Percentiles rank a stretch among this genome's conserved stretches.
Conservation (phyloP, 2,113 vertebrate species). For the Glaucomys volans region DNA sequence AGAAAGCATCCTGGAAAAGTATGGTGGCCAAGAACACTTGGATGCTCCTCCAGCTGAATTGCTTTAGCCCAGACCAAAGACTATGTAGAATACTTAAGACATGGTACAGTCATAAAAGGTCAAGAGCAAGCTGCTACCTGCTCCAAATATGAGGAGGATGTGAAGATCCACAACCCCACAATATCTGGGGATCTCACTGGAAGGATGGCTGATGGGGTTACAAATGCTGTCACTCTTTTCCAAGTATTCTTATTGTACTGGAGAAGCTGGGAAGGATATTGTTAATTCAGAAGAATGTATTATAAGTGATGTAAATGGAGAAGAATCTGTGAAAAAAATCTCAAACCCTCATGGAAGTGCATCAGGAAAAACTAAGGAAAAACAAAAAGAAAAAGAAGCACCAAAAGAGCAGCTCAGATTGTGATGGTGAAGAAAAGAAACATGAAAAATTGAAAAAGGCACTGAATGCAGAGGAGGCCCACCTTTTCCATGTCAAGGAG, state of each 20-base stretch:
- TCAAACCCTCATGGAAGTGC: slow-evolving; percentile 95
- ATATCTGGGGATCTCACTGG: slow-evolving; percentile 98
- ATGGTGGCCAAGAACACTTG: slow-evolving; percentile 96
- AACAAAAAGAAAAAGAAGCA: slow-evolving; percentile 94
- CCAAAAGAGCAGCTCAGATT: slow-evolving; percentile 92
- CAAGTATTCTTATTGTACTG: slow-evolving; percentile 98
- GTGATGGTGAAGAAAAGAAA: slow-evolving; percentile 95
- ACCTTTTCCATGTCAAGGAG: slow-evolving; percentile 93
- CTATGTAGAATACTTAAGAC: slow-evolving; percentile 97
- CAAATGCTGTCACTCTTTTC: slow-evolving; percentile 97
- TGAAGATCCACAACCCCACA: slow-evolving; percentile 96
- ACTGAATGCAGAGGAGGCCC: slow-evolving; percentile 95
- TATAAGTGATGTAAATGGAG: slow-evolving; percentile 87
- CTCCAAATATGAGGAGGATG: slow-evolving; percentile 98
- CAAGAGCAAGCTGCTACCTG: slow-evolving; percentile 96
- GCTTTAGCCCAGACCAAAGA: slow-evolving; percentile 98
- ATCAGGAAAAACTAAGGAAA: slow-evolving; percentile 95
- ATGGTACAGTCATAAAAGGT: slow-evolving; percentile 97
- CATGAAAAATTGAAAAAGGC: slow-evolving; percentile 97
- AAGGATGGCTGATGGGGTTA: slow-evolving; percentile 97
- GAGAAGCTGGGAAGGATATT: slow-evolving; percentile 92
- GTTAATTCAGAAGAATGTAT: slow-evolving; percentile 83
- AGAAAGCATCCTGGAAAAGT: slow-evolving; percentile 97
- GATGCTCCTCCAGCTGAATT: slow-evolving; percentile 94
- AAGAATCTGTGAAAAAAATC: slow-evolving; percentile 86